phyloP scores from a whole-genome alignment of 2,888 invertebrate species.

The Euzophera pinguis region DNA sequence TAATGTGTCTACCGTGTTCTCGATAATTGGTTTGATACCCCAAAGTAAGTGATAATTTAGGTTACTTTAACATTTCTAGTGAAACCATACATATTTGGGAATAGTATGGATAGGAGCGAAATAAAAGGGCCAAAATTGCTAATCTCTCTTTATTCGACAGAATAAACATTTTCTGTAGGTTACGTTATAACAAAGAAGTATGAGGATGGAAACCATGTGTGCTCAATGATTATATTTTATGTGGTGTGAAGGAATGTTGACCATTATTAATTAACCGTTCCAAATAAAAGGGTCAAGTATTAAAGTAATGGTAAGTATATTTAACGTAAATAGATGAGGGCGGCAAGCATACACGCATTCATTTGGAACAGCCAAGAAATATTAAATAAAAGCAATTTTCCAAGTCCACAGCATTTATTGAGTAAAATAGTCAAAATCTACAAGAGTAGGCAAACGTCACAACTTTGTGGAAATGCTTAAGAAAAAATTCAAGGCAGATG shows the following conservation, averaged over 20 bases:
- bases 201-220: background rate
- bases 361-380: slow-evolving; percentile 7
- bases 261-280: background rate
- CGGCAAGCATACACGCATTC: background rate
- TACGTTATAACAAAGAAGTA: too few species aligned
- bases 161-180: too few species aligned
- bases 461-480: slow-evolving; percentile 75
- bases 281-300: background rate
- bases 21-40: too few species aligned
- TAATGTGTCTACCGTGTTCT: too few species aligned
- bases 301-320: background rate
- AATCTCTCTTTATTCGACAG: too few species aligned
- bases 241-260: slow-evolving; percentile 2
- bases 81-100: too few species aligned
- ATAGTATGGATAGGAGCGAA: too few species aligned
- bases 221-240: background rate
- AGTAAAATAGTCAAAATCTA: slow-evolving; percentile 78
- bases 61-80: too few species aligned
- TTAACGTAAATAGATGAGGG: background rate
- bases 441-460: slow-evolving; percentile 79
- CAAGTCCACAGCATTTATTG: slow-evolving; percentile 75
- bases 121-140: too few species aligned
- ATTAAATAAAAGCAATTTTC: slow-evolving; percentile 36
- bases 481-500: slow-evolving; percentile 71
- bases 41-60: too few species aligned